A percentile compares a stretch with the other conserved stretches of the same genome.
These are phyloP conservation scores for Urocitellus parryii DNA, from an alignment of 2,113 vertebrate species.

Conservation along the genomic window DNA sequence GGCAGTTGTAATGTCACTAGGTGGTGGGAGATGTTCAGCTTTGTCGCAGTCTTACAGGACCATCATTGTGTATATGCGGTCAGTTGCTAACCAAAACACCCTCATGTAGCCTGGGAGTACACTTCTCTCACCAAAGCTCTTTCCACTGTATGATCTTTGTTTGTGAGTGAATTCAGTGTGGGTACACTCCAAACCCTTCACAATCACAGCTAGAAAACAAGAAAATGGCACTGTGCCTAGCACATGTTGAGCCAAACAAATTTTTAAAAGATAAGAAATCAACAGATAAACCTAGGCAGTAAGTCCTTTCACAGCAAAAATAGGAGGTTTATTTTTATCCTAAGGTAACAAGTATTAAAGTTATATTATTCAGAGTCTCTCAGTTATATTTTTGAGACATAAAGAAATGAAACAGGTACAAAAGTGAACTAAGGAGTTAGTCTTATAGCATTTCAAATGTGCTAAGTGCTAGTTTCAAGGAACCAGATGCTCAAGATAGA, in stretches of 20 bases:
- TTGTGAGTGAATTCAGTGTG: neutral
- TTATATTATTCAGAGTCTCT: neutral
- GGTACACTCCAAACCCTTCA: neutral
- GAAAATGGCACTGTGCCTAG: neutral
- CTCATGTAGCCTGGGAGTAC: neutral
- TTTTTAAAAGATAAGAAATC: neutral
- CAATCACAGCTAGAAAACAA: neutral
- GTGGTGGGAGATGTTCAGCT: neutral
- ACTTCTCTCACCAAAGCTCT: neutral
- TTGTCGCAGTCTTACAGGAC: neutral
- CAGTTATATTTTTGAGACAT: neutral
- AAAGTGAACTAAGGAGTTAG: neutral
- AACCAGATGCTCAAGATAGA: neutral
- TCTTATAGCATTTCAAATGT: neutral
- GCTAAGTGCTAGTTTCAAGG: neutral
- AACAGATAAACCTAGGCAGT: neutral
- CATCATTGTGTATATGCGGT: neutral
- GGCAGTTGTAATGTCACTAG: neutral
- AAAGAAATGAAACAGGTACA: neutral
- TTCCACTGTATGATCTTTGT: neutral
- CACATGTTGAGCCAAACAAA: neutral
- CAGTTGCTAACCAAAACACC: neutral
- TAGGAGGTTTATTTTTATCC: neutral
- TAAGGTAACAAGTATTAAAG: neutral
- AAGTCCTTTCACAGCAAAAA: neutral